phyloP scores from a whole-genome alignment of 2,113 vertebrate genomes.

The Carollia perspicillata region DNA sequence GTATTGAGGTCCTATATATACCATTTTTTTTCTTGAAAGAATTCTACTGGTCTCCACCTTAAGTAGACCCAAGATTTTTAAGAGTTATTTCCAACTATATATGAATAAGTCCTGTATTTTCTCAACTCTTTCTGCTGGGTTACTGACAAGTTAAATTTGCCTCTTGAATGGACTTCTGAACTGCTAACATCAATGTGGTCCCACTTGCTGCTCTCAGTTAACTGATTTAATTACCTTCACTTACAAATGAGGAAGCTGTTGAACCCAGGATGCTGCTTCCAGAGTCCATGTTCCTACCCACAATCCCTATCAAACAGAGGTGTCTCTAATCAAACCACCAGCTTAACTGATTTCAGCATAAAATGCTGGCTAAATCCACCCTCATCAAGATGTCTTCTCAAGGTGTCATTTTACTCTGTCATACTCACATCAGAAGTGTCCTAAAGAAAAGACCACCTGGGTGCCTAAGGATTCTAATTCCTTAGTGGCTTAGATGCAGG shows the following conservation, averaged over 20 bases:
- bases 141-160: background rate
- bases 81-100: background rate
- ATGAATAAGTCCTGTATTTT: background rate
- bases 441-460: background rate
- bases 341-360: background rate
- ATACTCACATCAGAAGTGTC: background rate
- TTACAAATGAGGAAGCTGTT: background rate
- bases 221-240: background rate
- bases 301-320: background rate
- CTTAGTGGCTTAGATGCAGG: background rate
- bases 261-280: background rate
- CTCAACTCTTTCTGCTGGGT: background rate
- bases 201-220: background rate
- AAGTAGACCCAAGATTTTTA: background rate
- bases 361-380: background rate
- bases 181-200: background rate
- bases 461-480: background rate
- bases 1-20: background rate
- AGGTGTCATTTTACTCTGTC: background rate
- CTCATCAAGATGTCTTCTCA: background rate
- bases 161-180: slow-evolving; percentile 2
- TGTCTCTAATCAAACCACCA: background rate
- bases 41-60: background rate
- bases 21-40: background rate
- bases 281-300: background rate